These are phyloP conservation scores for Crematogaster levior DNA, from an alignment of 2,888 invertebrate species.

Conservation along the genomic window DNA sequence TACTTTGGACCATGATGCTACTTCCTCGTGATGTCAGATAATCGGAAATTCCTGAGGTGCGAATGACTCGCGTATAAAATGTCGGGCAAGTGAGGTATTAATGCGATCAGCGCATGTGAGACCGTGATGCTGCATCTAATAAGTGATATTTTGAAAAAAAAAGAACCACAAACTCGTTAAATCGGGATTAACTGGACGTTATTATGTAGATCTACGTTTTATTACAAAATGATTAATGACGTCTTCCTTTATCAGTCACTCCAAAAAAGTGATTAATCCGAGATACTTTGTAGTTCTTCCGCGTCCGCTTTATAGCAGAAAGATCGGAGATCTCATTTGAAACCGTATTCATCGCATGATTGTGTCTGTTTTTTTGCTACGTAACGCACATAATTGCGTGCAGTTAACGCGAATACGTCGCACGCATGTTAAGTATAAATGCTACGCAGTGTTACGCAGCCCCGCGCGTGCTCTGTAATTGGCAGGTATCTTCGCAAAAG, in stretches of 20 bases:
- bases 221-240: not conserved
- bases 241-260: not conserved
- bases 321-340: not conserved
- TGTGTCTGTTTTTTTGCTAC: not conserved
- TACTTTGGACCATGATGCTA: conserved; percentile 30
- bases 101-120: conserved; percentile 4
- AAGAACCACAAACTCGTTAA: not conserved
- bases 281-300: not conserved
- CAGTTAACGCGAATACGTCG: not conserved
- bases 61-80: conserved; percentile 36
- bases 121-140: not conserved
- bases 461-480: conserved; percentile 53
- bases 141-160: not conserved
- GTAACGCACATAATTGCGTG: not conserved
- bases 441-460: not conserved
- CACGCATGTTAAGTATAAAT: not conserved
- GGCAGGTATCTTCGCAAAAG: conserved; percentile 42
- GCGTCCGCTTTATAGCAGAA: not conserved
- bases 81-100: conserved; percentile 9
- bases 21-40: conserved; percentile 41
- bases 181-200: not conserved
- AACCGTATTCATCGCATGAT: not conserved
- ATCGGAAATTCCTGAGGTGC: conserved; percentile 39
- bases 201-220: not conserved
- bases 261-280: not conserved